Conservation (phyloP, 2,113 vertebrate genomes). For the Noctilio leporinus region DNA sequence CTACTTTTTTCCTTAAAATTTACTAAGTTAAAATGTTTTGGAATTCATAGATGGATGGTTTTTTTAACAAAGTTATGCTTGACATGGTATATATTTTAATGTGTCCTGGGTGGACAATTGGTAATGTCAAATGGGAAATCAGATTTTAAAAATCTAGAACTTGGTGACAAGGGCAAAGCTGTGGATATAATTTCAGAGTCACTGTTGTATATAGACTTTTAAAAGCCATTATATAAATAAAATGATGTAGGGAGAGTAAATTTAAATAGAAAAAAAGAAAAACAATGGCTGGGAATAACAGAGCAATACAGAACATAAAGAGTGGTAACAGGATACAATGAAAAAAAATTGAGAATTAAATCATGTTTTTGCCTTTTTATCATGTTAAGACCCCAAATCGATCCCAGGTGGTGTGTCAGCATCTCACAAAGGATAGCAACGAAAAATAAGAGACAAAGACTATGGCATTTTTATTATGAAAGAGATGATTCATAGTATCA, state of each 20-base stretch:
- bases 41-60: not conserved
- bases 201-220: not conserved
- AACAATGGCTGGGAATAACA: not conserved
- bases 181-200: not conserved
- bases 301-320: not conserved
- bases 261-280: not conserved
- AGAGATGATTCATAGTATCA: not conserved
- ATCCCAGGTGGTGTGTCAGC: not conserved
- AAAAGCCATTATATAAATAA: not conserved
- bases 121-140: not conserved
- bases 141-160: not conserved
- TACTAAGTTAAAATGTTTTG: not conserved
- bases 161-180: not conserved
- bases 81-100: not conserved
- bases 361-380: not conserved
- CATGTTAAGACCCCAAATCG: not conserved
- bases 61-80: not conserved
- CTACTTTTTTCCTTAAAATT: not conserved
- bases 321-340: not conserved
- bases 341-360: not conserved
- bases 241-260: not conserved
- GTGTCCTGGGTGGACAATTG: not conserved
- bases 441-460: not conserved
- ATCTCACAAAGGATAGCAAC: not conserved
- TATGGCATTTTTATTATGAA: not conserved